A percentile compares a stretch with the other conserved stretches of the same genome.
phyloP scores from a whole-genome alignment of 2,888 invertebrate species.

The Aleiodes testaceus region DNA sequence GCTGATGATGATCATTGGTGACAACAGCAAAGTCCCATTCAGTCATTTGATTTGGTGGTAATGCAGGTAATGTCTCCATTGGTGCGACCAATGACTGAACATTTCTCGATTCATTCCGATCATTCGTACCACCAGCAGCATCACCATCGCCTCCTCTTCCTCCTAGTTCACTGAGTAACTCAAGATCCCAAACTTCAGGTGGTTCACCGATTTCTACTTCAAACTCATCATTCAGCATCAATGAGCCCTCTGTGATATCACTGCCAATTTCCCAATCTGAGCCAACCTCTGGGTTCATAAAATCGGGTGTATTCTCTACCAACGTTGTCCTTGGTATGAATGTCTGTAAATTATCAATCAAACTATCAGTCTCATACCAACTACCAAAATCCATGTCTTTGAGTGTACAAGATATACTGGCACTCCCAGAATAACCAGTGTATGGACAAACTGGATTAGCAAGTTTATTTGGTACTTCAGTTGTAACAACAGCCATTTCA shows the following conservation, averaged over 20 bases:
- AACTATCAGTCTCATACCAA: constrained; percentile 83
- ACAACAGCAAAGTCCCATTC: constrained; percentile 65
- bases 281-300: constrained; percentile 73
- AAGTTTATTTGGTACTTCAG: constrained; percentile 71
- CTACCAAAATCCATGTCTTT: constrained; percentile 75
- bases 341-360: constrained; percentile 84
- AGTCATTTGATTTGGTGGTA: constrained; percentile 58
- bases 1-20: constrained; percentile 62
- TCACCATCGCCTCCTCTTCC: constrained; percentile 40
- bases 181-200: constrained; percentile 58
- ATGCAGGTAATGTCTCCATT: constrained; percentile 61
- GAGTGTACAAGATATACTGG: constrained; percentile 63
- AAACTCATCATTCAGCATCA: constrained; percentile 67
- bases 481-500: constrained; percentile 83
- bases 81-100: constrained; percentile 48
- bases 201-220: constrained; percentile 56
- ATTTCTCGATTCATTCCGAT: constrained; percentile 48
- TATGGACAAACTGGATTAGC: constrained; percentile 75
- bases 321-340: constrained; percentile 79
- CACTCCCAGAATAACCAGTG: constrained; percentile 56
- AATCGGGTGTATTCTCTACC: constrained; percentile 69
- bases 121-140: constrained; percentile 48
- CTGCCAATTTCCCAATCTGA: constrained; percentile 84
- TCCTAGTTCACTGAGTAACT: constrained; percentile 45
- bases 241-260: constrained; percentile 72